Base-by-base conservation (phyloP, 2,113 vertebrate species). In the Sylvia atricapilla region DNA sequence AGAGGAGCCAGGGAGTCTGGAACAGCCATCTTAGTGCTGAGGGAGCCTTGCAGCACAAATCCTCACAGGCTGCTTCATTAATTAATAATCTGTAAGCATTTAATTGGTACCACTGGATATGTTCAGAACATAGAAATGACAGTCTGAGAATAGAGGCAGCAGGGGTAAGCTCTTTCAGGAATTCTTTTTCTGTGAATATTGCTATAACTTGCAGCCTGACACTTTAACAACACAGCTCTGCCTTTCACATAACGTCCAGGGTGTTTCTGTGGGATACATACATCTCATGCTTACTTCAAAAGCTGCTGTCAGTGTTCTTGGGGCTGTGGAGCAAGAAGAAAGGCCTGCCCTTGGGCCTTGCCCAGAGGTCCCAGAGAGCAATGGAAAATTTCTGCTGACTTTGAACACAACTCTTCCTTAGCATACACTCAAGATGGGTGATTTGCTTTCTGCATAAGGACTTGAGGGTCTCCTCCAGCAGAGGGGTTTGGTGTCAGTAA, bases 61-160 rank as follows among this genome's bases (percentile, higher is more conserved):
- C 46, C 44, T 91, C 35, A 25, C 43, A 94, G 86, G 53, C 72
- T 67, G 53, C 43, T 83, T 82, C 73, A 83, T 94, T 94, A 90
- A 92, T 95, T 96, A 93, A 87, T 94, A 90, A 94, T 80, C 47
- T 76, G 35, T 80, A 83, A 87, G 76, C 66, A 75, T 93, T 94
- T 95, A 95, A 88, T 95, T 93, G 60, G 73, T 91, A 91, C 69
- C 67, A 44, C 64, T 90, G 89, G 47, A 87, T 89, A 87, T 89
- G 86, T 90, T 92, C 88, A 95, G 59, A 89, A 66, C 7, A 10
- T 2, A 83, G 47, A 81, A 85, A 83, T 41, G 10, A 89, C 69
- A 86, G 86, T 49, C 59, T 76, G 69, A 60, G 43, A 62, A 87
- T 90, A 21, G 33, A 93, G 13, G 33, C 0, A 1, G 27, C 31